phyloP scores from a whole-genome alignment of 23 tunicate genomes.

The Ciona savignyi region DNA sequence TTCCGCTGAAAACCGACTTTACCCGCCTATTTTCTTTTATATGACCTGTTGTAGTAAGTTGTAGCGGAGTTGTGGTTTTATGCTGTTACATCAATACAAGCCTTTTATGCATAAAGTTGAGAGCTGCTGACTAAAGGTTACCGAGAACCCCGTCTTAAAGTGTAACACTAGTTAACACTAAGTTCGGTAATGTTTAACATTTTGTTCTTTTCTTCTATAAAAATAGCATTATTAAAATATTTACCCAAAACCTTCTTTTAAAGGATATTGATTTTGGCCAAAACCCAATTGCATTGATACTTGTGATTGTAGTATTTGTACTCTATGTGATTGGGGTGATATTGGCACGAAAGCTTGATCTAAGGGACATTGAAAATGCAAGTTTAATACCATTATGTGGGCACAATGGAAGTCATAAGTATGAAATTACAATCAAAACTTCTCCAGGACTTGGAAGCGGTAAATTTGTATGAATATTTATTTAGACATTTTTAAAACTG shows the following conservation, averaged over 20 bases:
- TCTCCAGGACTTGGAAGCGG: constrained; percentile 94
- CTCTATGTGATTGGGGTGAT: constrained; percentile 43
- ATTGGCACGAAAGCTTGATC: constrained; percentile 50
- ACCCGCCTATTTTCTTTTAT: no score
- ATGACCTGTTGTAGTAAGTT: no score
- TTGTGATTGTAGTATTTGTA: constrained; percentile 49
- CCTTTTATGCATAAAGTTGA: no score
- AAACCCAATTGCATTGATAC: constrained; percentile 76
- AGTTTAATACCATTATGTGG: constrained; percentile 94
- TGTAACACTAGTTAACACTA: no score
- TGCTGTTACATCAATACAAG: no score
- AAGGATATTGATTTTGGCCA: constrained; percentile 74
- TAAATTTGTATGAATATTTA: constrained; percentile 29
- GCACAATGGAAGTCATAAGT: constrained; percentile 58
- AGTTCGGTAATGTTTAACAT: no score
- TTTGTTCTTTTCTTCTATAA: no score
- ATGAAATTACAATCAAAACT: constrained; percentile 92
- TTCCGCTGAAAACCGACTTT: no score
- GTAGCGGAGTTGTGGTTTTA: no score
- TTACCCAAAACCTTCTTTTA: constrained; percentile 6
- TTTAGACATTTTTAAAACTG: neutral
- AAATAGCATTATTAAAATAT: no score
- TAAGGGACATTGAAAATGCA: constrained; percentile 58
- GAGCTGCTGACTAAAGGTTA: no score
- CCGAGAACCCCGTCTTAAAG: no score